A percentile compares a stretch with the other conserved stretches of the same genome.
These are phyloP conservation scores for Coptotermes formosanus DNA, from an alignment of 1,140 invertebrate genomes.

Conservation along the genomic window DNA sequence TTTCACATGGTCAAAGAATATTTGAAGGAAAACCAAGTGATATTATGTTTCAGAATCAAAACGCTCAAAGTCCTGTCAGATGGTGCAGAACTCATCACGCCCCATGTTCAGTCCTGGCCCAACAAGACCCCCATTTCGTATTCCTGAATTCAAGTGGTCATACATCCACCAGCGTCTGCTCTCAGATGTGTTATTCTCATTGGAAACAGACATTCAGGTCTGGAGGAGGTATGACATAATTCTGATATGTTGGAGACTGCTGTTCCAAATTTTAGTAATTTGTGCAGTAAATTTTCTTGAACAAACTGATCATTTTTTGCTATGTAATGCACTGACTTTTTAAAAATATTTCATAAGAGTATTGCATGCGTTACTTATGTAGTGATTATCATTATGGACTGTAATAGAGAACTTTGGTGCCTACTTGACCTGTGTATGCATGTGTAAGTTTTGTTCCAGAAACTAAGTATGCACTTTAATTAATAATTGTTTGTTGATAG, in stretches of 20 bases:
- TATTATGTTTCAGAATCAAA: slow-evolving; percentile 41
- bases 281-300: not conserved
- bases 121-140: slow-evolving; percentile 93
- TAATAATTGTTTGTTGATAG: too few relatives aligned
- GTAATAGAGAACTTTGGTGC: too few relatives aligned
- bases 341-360: too few relatives aligned
- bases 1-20: too few relatives aligned
- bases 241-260: not conserved
- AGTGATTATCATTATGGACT: too few relatives aligned
- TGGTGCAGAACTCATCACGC: slow-evolving; percentile 46
- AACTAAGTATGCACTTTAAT: too few relatives aligned
- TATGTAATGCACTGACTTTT: too few relatives aligned
- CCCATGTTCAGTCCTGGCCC: slow-evolving; percentile 95
- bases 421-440: too few relatives aligned
- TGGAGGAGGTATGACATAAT: slow-evolving; percentile 65
- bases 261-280: not conserved
- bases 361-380: too few relatives aligned
- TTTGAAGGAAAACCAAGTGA: not conserved
- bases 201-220: slow-evolving; percentile 97
- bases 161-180: slow-evolving; percentile 96
- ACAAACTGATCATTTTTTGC: too few relatives aligned
- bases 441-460: too few relatives aligned
- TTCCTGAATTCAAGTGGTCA: slow-evolving; percentile 99
- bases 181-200: slow-evolving; percentile 93
- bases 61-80: slow-evolving; percentile 57